phyloP scores from a whole-genome alignment of 37 sponge, comb jelly and placozoan genomes.

The Petrosia ficiformis region DNA sequence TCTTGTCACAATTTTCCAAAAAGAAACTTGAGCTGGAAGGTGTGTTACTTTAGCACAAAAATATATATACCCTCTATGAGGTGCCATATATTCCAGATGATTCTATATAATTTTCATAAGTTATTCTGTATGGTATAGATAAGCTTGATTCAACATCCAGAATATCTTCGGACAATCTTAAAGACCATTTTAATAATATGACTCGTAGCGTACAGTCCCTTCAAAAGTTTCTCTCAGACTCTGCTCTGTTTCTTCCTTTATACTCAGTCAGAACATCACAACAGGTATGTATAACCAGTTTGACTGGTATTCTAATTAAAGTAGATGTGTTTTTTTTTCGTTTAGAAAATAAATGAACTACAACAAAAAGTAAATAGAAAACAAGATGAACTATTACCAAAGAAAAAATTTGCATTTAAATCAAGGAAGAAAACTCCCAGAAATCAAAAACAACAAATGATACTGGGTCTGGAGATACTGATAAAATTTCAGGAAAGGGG shows the following conservation, averaged over 20 bases:
- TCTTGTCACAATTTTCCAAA: background rate
- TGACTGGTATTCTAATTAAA: background rate
- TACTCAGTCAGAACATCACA: background rate
- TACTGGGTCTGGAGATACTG: background rate
- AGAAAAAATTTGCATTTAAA: slow-evolving; percentile 79
- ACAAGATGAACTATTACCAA: slow-evolving; percentile 60
- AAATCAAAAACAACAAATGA: too few relatives aligned
- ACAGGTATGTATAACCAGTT: background rate
- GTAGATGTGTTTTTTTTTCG: background rate
- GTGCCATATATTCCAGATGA: background rate
- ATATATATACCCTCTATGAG: too few relatives aligned
- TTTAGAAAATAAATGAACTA: background rate
- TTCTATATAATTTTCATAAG: background rate
- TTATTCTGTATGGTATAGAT: background rate
- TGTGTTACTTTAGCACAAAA: too few relatives aligned
- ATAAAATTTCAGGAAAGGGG: slow-evolving; percentile 12
- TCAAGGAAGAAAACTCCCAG: slow-evolving; percentile 34
- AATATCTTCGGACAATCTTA: background rate
- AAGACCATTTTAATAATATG: background rate
- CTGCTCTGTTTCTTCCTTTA: background rate
- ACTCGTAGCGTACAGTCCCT: background rate
- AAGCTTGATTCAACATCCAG: background rate
- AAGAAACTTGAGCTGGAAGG: background rate
- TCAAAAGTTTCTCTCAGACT: background rate
- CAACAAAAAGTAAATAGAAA: background rate